Evolutionary conservation across 2,888 invertebrate species (phyloP).

Genomic region (Melanchra persicariae): DNA sequence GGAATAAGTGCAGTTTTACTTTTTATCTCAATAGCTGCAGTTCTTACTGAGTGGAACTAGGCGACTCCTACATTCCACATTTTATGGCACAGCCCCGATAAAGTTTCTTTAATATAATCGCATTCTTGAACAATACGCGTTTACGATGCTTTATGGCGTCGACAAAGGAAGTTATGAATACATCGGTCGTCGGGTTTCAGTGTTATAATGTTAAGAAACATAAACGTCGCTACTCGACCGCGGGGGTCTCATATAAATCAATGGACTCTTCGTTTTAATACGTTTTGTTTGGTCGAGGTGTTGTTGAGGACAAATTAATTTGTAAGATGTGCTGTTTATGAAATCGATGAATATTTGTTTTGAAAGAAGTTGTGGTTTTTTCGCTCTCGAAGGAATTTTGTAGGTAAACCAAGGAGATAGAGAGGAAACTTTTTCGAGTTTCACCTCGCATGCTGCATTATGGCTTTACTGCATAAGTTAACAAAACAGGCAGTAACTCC

Average conservation of each 20-base stretch:
- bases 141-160: slow-evolving; percentile 77
- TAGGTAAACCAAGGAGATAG: too few relatives aligned
- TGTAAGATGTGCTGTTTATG: neutral
- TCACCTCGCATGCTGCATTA: too few relatives aligned
- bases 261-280: slow-evolving; percentile 34
- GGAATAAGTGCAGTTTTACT: slow-evolving; percentile 64
- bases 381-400: too few relatives aligned
- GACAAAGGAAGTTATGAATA: slow-evolving; percentile 82
- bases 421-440: too few relatives aligned
- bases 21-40: slow-evolving; percentile 63
- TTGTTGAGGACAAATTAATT: slow-evolving; percentile 2
- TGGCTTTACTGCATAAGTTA: too few relatives aligned
- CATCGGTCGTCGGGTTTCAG: slow-evolving; percentile 75
- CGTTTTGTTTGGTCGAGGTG: slow-evolving; percentile 25
- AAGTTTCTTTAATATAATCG: slow-evolving; percentile 78
- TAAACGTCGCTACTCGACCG: slow-evolving; percentile 58
- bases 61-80: slow-evolving; percentile 67
- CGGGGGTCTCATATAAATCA: slow-evolving; percentile 53
- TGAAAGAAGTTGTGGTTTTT: neutral
- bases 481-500: neutral
- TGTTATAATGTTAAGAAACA: slow-evolving; percentile 69
- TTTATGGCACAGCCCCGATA: slow-evolving; percentile 70
- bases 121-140: slow-evolving; percentile 79
- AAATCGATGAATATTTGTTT: neutral
- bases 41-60: slow-evolving; percentile 50